These are phyloP conservation scores for Brachyrhaphis roseni DNA, from an alignment of 2,797 vertebrate genomes.

Conservation along the genomic window DNA sequence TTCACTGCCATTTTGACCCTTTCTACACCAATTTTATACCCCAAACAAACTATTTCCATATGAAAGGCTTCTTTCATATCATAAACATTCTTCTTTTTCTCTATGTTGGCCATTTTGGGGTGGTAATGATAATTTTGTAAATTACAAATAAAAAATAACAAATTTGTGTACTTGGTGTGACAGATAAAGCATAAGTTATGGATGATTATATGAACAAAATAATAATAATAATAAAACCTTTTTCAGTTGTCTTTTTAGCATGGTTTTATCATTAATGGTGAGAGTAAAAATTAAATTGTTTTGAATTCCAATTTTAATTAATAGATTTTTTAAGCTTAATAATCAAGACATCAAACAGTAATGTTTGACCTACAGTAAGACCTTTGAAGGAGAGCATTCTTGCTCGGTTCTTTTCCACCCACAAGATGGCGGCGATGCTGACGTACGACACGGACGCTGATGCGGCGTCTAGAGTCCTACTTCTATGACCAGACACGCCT, in stretches of 20 bases:
- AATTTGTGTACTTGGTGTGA: background rate
- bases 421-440: background rate
- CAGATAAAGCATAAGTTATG: background rate
- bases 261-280: background rate
- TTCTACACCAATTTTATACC: background rate
- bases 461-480: background rate
- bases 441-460: background rate
- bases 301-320: too few species aligned
- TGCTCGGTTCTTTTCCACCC: background rate
- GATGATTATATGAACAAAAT: background rate
- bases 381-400: background rate
- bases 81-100: background rate
- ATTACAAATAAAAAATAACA: background rate
- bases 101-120: background rate
- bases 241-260: background rate
- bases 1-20: background rate
- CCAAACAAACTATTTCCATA: background rate
- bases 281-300: background rate
- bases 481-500: slow-evolving; percentile 76
- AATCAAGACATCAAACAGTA: background rate
- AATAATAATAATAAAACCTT: background rate
- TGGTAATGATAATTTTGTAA: background rate
- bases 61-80: background rate
- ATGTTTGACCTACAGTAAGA: background rate
- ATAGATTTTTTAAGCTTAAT: too few species aligned